Conservation (phyloP, 1,140 invertebrate species). For the Euwallacea fornicatus region DNA sequence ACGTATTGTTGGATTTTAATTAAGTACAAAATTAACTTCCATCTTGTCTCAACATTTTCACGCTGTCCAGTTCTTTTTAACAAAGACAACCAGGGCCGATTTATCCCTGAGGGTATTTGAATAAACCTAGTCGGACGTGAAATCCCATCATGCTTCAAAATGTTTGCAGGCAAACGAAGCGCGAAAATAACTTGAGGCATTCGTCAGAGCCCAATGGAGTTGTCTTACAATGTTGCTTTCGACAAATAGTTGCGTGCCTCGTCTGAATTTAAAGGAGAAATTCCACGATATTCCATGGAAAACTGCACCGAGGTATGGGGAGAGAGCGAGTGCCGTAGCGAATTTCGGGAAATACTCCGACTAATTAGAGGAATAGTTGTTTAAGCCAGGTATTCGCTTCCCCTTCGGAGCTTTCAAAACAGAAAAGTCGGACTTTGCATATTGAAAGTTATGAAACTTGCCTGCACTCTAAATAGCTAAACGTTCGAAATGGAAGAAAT, state of each 20-base stretch:
- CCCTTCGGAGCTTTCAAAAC: too few relatives aligned
- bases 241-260: slow-evolving; percentile 31
- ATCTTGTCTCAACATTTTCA: slow-evolving; percentile 15
- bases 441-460: too few relatives aligned
- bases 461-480: too few relatives aligned
- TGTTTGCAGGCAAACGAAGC: slow-evolving; percentile 45
- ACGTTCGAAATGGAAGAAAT: too few relatives aligned
- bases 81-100: slow-evolving; percentile 31
- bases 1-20: too few relatives aligned
- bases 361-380: slow-evolving; percentile 9
- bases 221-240: slow-evolving; percentile 37
- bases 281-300: slow-evolving; percentile 8
- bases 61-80: slow-evolving; percentile 30
- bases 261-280: slow-evolving; percentile 22
- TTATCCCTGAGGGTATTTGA: slow-evolving; percentile 48
- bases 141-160: slow-evolving; percentile 49
- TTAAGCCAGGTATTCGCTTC: too few relatives aligned
- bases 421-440: too few relatives aligned
- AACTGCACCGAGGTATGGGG: slow-evolving; percentile 14
- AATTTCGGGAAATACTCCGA: slow-evolving; percentile 6
- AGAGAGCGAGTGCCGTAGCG: not conserved
- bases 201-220: slow-evolving; percentile 39
- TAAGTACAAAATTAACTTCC: slow-evolving; percentile 19
- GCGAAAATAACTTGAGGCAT: slow-evolving; percentile 47
- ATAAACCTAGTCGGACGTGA: slow-evolving; percentile 49